phyloP scores from a whole-genome alignment of 2,797 vertebrate species.

The Propithecus deckenii region DNA sequence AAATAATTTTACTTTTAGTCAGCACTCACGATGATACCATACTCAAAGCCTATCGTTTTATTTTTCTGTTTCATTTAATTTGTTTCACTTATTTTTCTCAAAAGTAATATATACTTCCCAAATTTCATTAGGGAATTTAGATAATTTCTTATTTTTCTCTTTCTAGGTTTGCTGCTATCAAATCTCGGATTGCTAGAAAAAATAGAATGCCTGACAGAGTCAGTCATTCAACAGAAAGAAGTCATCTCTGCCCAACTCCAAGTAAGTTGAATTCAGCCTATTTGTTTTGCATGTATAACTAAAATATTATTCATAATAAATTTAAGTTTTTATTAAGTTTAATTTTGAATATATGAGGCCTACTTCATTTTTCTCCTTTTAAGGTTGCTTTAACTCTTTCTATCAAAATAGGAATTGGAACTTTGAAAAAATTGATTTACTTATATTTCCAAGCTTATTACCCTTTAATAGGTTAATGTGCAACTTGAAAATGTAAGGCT shows the following conservation, averaged over 20 bases:
- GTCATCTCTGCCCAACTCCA: not conserved
- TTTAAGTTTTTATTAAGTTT: not conserved
- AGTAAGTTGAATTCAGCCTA: constrained; percentile 48
- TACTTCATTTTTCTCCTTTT: not conserved
- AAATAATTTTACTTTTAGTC: not conserved
- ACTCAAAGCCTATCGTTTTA: not conserved
- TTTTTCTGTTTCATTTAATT: not conserved
- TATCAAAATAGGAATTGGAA: not conserved
- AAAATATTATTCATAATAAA: not conserved
- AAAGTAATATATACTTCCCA: not conserved
- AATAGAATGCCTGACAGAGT: not conserved
- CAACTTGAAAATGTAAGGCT: constrained; percentile 27
- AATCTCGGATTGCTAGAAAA: not conserved
- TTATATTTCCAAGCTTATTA: not conserved
- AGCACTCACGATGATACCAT: not conserved
- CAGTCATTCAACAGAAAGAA: not conserved
- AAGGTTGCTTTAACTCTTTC: not conserved
- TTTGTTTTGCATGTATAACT: not conserved
- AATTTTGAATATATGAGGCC: not conserved
- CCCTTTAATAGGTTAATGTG: not conserved
- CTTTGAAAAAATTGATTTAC: not conserved
- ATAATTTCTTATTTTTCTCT: not conserved
- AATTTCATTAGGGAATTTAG: not conserved
- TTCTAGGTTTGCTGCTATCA: constrained; percentile 27
- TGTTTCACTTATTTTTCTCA: not conserved